phyloP scores from a whole-genome alignment of 1,140 invertebrate genomes.

The Microplitis demolitor region DNA sequence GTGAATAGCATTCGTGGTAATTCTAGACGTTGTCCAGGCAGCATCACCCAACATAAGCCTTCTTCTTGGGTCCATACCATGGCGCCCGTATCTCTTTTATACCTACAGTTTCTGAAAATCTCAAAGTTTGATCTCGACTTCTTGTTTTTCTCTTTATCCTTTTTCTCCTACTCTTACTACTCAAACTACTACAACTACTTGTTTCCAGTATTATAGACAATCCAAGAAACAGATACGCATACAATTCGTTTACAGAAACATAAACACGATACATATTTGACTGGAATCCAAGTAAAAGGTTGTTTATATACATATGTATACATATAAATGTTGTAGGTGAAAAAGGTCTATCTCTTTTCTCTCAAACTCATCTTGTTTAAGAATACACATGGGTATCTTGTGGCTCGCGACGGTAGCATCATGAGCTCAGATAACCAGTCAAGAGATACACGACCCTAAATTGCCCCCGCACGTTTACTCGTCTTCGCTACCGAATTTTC shows the following conservation, averaged over 20 bases:
- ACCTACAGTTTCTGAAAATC: constrained; percentile 51
- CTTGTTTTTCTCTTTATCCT: background rate
- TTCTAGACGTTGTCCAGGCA: constrained; percentile 45
- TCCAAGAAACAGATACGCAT: background rate
- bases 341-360: background rate
- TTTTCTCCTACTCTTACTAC: background rate
- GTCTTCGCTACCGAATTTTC: constrained; percentile 57
- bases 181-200: background rate
- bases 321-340: constrained; percentile 13
- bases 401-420: constrained; percentile 53
- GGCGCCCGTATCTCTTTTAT: constrained; percentile 58
- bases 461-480: constrained; percentile 46
- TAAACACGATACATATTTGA: constrained; percentile 24
- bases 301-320: background rate
- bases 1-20: constrained; percentile 41
- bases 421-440: constrained; percentile 51
- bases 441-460: constrained; percentile 51
- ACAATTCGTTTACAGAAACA: constrained; percentile 28
- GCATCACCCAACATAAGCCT: constrained; percentile 34
- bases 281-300: constrained; percentile 2
- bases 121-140: constrained; percentile 49
- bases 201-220: too few relatives aligned
- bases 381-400: constrained; percentile 11
- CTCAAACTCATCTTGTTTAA: background rate
- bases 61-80: constrained; percentile 25